phyloP scores from a whole-genome alignment of 1,140 invertebrate species.

The Cephus cinctus region DNA sequence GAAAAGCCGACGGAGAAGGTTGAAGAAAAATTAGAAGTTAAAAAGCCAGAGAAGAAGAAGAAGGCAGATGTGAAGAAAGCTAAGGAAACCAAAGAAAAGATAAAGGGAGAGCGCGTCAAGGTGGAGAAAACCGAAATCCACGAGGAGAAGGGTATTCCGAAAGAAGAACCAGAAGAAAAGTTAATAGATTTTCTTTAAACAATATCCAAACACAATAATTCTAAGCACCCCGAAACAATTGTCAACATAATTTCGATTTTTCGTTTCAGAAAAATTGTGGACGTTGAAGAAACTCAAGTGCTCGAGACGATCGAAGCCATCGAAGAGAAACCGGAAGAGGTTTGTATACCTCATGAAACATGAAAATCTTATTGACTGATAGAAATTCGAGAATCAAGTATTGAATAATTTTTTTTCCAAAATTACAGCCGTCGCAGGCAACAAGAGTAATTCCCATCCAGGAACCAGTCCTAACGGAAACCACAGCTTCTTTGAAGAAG shows the following conservation, averaged over 20 bases:
- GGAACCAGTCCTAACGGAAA: conserved; percentile 62
- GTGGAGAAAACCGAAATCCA: conserved; percentile 47
- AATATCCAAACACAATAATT: conserved; percentile 13
- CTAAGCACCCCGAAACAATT: not conserved
- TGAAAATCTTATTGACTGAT: conserved; percentile 27
- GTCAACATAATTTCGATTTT: conserved; percentile 12
- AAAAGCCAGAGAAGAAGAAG: conserved; percentile 47
- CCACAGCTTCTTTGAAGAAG: conserved; percentile 63
- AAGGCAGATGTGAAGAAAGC: conserved; percentile 53
- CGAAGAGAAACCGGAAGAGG: conserved; percentile 48
- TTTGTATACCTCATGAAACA: too few relatives aligned
- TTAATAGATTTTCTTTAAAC: conserved; percentile 22
- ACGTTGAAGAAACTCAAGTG: conserved; percentile 55
- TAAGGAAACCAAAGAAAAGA: conserved; percentile 59
- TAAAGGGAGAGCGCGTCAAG: conserved; percentile 57
- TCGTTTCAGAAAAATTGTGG: conserved; percentile 49
- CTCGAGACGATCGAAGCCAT: conserved; percentile 55
- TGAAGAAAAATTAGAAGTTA: conserved; percentile 48
- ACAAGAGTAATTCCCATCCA: conserved; percentile 58
- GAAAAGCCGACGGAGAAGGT: conserved; percentile 25
- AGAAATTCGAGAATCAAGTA: too few relatives aligned
- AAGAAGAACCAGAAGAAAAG: conserved; percentile 53
- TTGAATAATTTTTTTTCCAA: conserved; percentile 4
- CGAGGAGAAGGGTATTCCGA: conserved; percentile 44
- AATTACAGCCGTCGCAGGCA: conserved; percentile 43